phyloP scores from a whole-genome alignment of 2,797 vertebrate genomes.

The Sebastes nivosus region DNA sequence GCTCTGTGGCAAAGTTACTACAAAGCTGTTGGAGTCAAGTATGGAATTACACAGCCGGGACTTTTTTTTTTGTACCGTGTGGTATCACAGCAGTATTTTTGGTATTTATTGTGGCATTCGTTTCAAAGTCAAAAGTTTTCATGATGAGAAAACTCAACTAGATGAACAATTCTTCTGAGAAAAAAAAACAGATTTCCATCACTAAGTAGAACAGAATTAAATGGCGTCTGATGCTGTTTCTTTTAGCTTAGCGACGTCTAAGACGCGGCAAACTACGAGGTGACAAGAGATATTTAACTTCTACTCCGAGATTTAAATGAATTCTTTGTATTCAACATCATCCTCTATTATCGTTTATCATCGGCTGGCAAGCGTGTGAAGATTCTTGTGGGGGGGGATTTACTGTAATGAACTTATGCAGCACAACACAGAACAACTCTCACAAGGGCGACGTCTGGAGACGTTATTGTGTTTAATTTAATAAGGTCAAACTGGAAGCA shows the following conservation, averaged over 20 bases:
- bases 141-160: neutral
- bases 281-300: slow-evolving; percentile 49
- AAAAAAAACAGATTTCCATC: neutral
- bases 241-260: slow-evolving; percentile 1
- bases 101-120: neutral
- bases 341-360: slow-evolving; percentile 55
- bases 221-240: neutral
- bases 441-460: slow-evolving; percentile 56
- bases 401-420: slow-evolving; percentile 70
- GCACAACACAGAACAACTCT: slow-evolving; percentile 61
- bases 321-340: slow-evolving; percentile 57
- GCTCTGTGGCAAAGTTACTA: slow-evolving; percentile 53
- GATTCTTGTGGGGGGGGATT: slow-evolving; percentile 68
- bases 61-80: neutral
- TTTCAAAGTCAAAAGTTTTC: slow-evolving; percentile 2
- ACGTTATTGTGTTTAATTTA: slow-evolving; percentile 77
- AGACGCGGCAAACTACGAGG: slow-evolving; percentile 18
- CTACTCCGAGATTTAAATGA: slow-evolving; percentile 62
- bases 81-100: neutral
- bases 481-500: slow-evolving; percentile 72
- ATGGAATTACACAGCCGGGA: slow-evolving; percentile 24
- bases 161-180: neutral
- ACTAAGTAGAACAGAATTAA: neutral
- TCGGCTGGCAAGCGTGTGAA: slow-evolving; percentile 59
- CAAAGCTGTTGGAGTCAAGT: slow-evolving; percentile 40